Evolutionary conservation across 2,797 vertebrate species (phyloP), one percentile per base, ranked within the genome.

Genomic region (Protonibea diacanthus): DNA sequence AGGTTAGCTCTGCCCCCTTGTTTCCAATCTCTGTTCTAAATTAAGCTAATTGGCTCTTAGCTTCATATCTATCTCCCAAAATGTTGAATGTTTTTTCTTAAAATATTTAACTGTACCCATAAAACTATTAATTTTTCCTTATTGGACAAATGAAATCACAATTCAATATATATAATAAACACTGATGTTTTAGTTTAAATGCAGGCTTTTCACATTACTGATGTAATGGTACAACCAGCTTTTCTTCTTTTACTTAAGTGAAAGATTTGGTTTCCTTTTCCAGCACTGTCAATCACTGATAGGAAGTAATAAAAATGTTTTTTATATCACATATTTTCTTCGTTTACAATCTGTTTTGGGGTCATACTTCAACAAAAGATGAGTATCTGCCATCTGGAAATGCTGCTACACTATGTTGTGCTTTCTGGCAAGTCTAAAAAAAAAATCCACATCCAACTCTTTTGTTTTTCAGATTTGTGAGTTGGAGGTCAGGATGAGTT

Each of bases 401-500:
- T 45, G n/a, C 21, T 58, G 76, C 74, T 68, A 60, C 49, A 70
- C 67, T 76, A 66, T 72, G 52, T 71, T 73, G 33, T 7, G 18
- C 53, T 78, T 65, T 78, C 66, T 88, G 86, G 76, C 71, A 83
- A 42, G 60, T 66, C 13, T n/a, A 57, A 71, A 38, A 60, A 70
- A 29, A 72, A 63, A 60, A 63, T 81, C 69, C 51, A 23, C 59
- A 58, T 87, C 76, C 74, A 87, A 45, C 49, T 66, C 56, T 55
- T 76, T 75, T 82, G 74, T 80, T 76, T 86, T 63, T 92, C 80
- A 86, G 74, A 87, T 85, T 74, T 84, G 72, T 52, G 86, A 83
- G 82, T 76, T 80, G 78, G 74, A 89, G 60, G 87, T 83, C 61
- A 42, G 84, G 89, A 75, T 82, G 81, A 80, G 76, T 90, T 94